Base-by-base conservation (phyloP, 2,113 vertebrate species). In the Eclectus roratus region DNA sequence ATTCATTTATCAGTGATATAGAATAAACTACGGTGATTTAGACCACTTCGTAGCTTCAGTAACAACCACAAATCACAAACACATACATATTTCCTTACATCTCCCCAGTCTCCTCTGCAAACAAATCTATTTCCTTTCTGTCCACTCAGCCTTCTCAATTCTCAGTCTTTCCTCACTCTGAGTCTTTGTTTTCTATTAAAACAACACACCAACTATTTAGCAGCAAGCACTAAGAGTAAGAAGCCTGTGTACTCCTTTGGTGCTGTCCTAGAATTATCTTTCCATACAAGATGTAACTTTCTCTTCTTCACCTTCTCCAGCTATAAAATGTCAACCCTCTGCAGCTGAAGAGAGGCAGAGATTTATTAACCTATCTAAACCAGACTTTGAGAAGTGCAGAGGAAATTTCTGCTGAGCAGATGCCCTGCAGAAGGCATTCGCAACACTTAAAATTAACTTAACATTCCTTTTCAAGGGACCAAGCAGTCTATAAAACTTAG, bases 341-440 rank as follows among this genome's bases (percentile, higher is more conserved):
- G 70, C 81, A 94, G 74, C 58, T 2, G 27, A 39, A 91, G 78
- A 61, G 55, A 87, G 44, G 61, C 78, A 91, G 37, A 92, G 93
- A 93, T 96, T 96, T 96, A 95, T 94, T 91, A 91, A 74, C 63
- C 83, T 95, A 84, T 85, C 92, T 70, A 63, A 93, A 73, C 61
- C 93, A 92, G 94, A 58, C 53, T 91, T 91, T 23, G 56, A 92
- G 84, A 92, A 58, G 41, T 7, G 20, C 63, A 85, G 83, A 92
- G 58, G 69, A 95, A 92, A 95, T 92, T 95, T 94, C 94, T 96
- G 86, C 70, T 0, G 17, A 92, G 91, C 94, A 94, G 93, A 92
- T 89, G 92, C 83, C 88, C 77, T 0, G 0, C 44, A 81, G 88
- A 96, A 96, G 46, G 72, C 55, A 74, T 88, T 80, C 86, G 82